Evolutionary conservation across 2,113 vertebrate genomes (phyloP), one percentile per base, ranked within the genome.

Genomic region (Vidua macroura): DNA sequence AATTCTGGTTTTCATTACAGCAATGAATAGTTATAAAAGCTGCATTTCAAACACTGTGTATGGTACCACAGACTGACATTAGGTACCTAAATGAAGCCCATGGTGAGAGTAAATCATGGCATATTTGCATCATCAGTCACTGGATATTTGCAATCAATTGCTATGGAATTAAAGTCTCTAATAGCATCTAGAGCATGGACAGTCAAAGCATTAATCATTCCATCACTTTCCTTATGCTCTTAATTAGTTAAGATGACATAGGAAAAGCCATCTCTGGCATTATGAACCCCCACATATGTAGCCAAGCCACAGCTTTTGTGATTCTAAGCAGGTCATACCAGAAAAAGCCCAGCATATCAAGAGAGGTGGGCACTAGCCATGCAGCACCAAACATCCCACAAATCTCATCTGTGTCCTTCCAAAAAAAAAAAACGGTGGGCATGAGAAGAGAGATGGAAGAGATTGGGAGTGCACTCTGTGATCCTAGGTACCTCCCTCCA

Each of bases 1-100:
- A 88, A 90, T 83, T 95, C 95, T 97, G 96, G 80, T 92, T 96
- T 96, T 95, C 86, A 96, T 97, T 97, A 97, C 7, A 95, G 91
- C 70, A 58, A 88, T 66, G 23, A 88, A 41, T 46, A 75, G 58
- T 85, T 90, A 91, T 14, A 75, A 97, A 96, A 88, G 44, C 41
- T 94, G 51, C 33, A 67, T 72, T 94, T 93, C 51, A 85, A 92
- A 91, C 86, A n/a, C 25, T 81, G 24, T 55, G 8, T 60, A 63
- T 49, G 43, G 39, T 35, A 80, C n/a, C 53, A 80, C 15, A 84
- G 55, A 56, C 15, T 77, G 73, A 51, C n/a, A 63, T 33, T 23
- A 85, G 9, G 58, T 60, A 68, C 25, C 39, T 27, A n/a, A 91
- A 93, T 31, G 44, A 90, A 73, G 66, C 39, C 35, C 46, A 20